Evolutionary conservation across 2,888 invertebrate species (phyloP), one percentile per base, ranked within the genome.

Genomic region (Dolomedes plantarius): DNA sequence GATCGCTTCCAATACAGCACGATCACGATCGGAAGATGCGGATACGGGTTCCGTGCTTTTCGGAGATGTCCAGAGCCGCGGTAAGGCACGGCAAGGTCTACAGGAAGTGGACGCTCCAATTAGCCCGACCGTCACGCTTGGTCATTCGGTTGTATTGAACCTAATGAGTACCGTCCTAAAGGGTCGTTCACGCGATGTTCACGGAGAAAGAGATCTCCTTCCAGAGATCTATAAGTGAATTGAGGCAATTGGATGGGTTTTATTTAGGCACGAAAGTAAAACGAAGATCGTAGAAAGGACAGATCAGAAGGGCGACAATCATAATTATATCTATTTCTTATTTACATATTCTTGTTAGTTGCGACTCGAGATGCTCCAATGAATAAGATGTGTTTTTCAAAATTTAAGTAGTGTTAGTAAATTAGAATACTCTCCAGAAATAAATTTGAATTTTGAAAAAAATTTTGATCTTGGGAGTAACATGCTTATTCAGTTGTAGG

Each of bases 101-200:
- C 56, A 56, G 56, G 56, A 73, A 73, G 73, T 56, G 28, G n/a
- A 62, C 13, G 62, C 73, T 73, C 56, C 62, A 56, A 56, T 56
- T 56, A 56, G 23, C 56, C 23, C 23, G 56, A 56, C 56, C 23
- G 56, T 56, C 56, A 56, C 56, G 56, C 56, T 56, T 56, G 56
- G 56, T 56, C 56, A 56, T 56, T 56, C 56, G 23, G 5, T 56
- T 56, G 23, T 23, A 23, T 5, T 56, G 16, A 23, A 23, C 5
- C 23, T 56, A 56, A 56, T 56, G 56, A 56, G 23, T 56, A 23
- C 3, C 3, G 11, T 36, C 46, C 16, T 46, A 46, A 56, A 56
- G 16, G 5, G 56, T 11, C 56, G 56, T 56, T 23, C 56, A 56
- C 19, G 56, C 23, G 56, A n/a, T n/a, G n/a, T n/a, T n/a, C n/a